Evolutionary conservation across 2,797 vertebrate species (phyloP), one percentile per base, ranked within the genome.

Genomic region (Argentina silus): DNA sequence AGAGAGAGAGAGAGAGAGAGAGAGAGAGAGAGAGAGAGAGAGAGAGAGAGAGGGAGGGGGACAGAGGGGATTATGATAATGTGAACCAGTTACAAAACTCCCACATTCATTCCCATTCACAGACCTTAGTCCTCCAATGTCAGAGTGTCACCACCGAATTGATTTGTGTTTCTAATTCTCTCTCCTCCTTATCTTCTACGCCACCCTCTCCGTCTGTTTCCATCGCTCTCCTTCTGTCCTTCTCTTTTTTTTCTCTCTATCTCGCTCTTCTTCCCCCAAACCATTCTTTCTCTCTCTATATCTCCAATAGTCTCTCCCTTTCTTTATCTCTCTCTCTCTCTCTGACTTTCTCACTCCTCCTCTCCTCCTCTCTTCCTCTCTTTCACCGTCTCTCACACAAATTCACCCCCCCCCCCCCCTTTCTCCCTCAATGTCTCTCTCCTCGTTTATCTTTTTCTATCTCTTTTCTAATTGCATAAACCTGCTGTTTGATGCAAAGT

Each of bases 61-160:
- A 72, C 68, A n/a, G 60, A 60, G 78, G 56, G 72, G 81, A 83
- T 85, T 86, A 86, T 88, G 81, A 73, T 85, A 85, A 91, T 85
- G 68, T 87, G 75, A 84, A 80, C 73, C 76, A 87, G 87, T 88
- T 81, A 78, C 75, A 12, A 11, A 15, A 23, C 27, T 36, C 23
- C 63, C 65, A 67, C 78, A 78, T 82, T 82, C 73, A 83, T 88
- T 83, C 66, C 74, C 53, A 50, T 81, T 74, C 76, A 76, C 59
- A 64, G 78, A 77, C 69, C 72, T 27, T 42, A 72, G 61, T 71
- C 76, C 73, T 78, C 75, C 59, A 69, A 65, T 72, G 74, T 79
- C 69, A 80, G 69, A 21, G 55, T 71, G 57, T 73, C 73, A 69
- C 81, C 67, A 76, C 75, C 64, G 67, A 74, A 69, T 74, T 70